These are phyloP conservation scores for Trimorus sp. DNA, from an alignment of 2,888 invertebrate species.

Conservation along the genomic window DNA sequence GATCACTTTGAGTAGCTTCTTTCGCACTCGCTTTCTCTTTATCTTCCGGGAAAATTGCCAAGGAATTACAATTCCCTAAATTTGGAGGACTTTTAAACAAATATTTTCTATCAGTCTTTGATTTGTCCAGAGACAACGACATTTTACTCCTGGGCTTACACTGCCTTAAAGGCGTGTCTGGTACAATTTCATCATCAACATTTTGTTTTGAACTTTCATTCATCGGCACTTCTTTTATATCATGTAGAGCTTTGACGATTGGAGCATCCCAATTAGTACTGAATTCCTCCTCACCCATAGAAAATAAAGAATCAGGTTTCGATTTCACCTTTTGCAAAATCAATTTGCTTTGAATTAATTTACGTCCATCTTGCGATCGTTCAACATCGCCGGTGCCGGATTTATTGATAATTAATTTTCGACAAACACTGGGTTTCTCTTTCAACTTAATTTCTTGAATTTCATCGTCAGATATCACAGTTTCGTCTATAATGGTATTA, in stretches of 20 bases:
- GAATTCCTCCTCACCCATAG: conserved; percentile 23
- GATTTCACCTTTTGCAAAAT: conserved; percentile 64
- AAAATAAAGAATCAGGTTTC: conserved; percentile 60
- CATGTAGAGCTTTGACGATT: neutral
- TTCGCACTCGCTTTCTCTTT: neutral
- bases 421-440: conserved; percentile 28
- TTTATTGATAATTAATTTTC: conserved; percentile 45
- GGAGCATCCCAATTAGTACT: conserved; percentile 38
- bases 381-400: conserved; percentile 59
- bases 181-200: conserved; percentile 12
- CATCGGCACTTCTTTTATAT: neutral
- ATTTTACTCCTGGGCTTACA: conserved; percentile 35
- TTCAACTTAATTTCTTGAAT: conserved; percentile 15
- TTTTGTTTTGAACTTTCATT: neutral
- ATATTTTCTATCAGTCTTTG: conserved; percentile 14
- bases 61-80: neutral
- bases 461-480: conserved; percentile 1
- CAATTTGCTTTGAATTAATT: conserved; percentile 72
- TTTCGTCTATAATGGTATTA: neutral
- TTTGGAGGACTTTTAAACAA: neutral
- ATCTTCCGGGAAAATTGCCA: neutral
- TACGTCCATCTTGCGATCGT: conserved; percentile 68
- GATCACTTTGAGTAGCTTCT: conserved; percentile 3
- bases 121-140: conserved; percentile 18
- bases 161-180: conserved; percentile 30